Evolutionary conservation across 2,797 vertebrate genomes (phyloP).

Genomic region (Esox lucius): DNA sequence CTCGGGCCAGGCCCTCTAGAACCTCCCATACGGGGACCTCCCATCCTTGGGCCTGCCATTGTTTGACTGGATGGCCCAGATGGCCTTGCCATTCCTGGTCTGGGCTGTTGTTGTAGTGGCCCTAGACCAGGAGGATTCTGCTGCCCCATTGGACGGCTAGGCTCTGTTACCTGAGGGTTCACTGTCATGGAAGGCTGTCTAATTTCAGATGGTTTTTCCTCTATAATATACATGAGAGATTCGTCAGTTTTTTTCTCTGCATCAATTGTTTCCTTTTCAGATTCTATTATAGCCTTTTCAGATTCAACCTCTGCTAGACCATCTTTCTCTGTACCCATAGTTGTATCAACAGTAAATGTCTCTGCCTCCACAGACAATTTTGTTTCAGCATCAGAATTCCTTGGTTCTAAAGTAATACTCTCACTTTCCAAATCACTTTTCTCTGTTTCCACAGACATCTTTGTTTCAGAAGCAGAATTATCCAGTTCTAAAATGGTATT

Average conservation of each 20-base stretch:
- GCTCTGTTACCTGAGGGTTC: conserved; percentile 22
- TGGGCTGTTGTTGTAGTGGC: conserved; percentile 48
- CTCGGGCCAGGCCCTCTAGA: conserved; percentile 23
- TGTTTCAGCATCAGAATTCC: conserved; percentile 10
- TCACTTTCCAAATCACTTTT: conserved; percentile 11
- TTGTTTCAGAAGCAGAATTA: conserved; percentile 21
- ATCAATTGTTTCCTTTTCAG: conserved; percentile 15
- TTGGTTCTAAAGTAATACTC: neutral
- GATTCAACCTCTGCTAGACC: neutral
- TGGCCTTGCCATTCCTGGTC: conserved; percentile 35
- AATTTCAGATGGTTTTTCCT: conserved; percentile 34
- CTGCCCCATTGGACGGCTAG: conserved; percentile 31
- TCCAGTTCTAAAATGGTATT: conserved; percentile 24
- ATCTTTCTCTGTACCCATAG: conserved; percentile 11
- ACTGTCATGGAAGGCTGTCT: conserved; percentile 20
- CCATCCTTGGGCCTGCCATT: conserved; percentile 34
- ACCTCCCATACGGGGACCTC: conserved; percentile 14
- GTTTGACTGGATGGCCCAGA: conserved; percentile 42
- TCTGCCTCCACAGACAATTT: conserved; percentile 18
- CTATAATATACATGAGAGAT: conserved; percentile 19
- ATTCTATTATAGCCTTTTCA: conserved; percentile 3
- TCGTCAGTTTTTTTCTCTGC: conserved; percentile 23
- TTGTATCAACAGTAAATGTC: conserved; percentile 18
- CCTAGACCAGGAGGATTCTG: conserved; percentile 17
- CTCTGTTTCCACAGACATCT: conserved; percentile 33